Evolutionary conservation across 2,113 vertebrate genomes (phyloP), one percentile per base, ranked within the genome.

Genomic region (Petroica traversi): DNA sequence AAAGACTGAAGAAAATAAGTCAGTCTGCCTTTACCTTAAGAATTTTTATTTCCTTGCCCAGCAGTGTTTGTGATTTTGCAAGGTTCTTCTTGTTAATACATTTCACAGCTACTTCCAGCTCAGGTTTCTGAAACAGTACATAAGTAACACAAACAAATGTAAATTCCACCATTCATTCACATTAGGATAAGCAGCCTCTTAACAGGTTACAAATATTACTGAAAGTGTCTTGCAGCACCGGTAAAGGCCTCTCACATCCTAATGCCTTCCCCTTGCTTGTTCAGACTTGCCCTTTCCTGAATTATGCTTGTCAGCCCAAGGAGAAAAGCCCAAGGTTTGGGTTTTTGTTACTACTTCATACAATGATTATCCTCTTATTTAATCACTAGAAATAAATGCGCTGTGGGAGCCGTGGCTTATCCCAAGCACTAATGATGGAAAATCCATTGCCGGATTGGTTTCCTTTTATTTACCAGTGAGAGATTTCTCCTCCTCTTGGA

Each of bases 61-160:
- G 97, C 49, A 99, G 97, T 28, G 98, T 98, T 89, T 99, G 99
- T 15, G 99, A 99, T 96, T 99, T 99, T 92, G 99, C 98, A 82
- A 99, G 91, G 86, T 99, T 99, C 94, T 99, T 99, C 98, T 99
- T 99, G 97, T 99, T 99, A 77, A 99, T 99, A 89, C 99, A 99
- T 94, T 99, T 99, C 80, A 99, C 98, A 11, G 99, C 99, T 88
- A 99, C 99, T 97, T 99, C 99, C 96, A 98, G 97, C 81, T 99
- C 98, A 49, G 98, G 99, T 97, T 98, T 99, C 99, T 99, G 97
- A 80, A 98, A 98, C 15, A 49, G 28, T 9, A 17, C 28, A 54
- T 28, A 64, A 45, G n/a, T 25, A 95, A 81, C 22, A 68, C 38
- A 94, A 71, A 91, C 29, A 74, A 57, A 91, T 71, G 79, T 55